phyloP scores from a whole-genome alignment of 2,888 invertebrate species.

The Acronicta psi region DNA sequence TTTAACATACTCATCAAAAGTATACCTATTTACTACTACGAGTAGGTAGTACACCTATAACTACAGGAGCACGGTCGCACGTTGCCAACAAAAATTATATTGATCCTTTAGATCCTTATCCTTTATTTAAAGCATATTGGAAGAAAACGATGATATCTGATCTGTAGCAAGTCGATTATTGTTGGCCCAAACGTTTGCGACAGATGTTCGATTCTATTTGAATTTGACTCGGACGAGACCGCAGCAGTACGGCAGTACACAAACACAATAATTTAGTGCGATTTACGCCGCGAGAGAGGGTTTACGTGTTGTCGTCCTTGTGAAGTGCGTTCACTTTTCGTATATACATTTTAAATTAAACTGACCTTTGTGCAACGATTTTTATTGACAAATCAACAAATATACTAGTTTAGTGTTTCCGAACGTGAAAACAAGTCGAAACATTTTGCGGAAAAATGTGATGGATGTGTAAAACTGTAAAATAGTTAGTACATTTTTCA shows the following conservation, averaged over 20 bases:
- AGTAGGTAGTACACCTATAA: no score
- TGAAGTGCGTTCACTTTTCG: slow-evolving; percentile 45
- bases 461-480: slow-evolving; percentile 25
- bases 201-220: slow-evolving; percentile 39
- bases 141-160: slow-evolving; percentile 12
- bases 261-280: slow-evolving; percentile 57
- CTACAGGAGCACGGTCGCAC: no score
- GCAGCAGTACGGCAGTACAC: neutral
- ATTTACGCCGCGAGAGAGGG: slow-evolving; percentile 50
- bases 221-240: slow-evolving; percentile 40
- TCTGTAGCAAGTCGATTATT: slow-evolving; percentile 22
- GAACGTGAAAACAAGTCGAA: slow-evolving; percentile 15
- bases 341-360: slow-evolving; percentile 42
- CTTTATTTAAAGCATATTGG: no score
- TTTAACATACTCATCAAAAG: no score
- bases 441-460: slow-evolving; percentile 45
- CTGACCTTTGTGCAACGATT: slow-evolving; percentile 9
- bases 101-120: no score
- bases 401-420: slow-evolving; percentile 12
- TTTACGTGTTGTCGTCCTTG: slow-evolving; percentile 57
- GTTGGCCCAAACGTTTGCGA: slow-evolving; percentile 48
- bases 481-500: slow-evolving; percentile 6
- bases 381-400: slow-evolving; percentile 12
- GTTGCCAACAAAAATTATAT: slow-evolving; percentile 7
- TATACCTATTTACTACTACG: no score